phyloP scores from a whole-genome alignment of 2,888 invertebrate genomes.

The Apantesis nais region DNA sequence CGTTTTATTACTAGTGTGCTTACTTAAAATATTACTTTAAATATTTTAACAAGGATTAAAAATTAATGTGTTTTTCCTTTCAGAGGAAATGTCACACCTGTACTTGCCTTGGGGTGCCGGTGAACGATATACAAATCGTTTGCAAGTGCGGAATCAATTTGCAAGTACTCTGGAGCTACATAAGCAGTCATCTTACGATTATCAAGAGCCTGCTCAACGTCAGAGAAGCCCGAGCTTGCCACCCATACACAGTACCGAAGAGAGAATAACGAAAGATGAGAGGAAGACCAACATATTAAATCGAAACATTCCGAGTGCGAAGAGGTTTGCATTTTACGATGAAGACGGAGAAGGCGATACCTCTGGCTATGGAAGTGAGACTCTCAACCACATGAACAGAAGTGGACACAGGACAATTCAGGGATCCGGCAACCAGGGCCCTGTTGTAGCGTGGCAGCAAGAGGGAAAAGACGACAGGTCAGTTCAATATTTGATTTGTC shows the following conservation, averaged over 20 bases:
- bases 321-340: slow-evolving; percentile 80
- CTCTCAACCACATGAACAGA: slow-evolving; percentile 83
- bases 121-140: slow-evolving; percentile 74
- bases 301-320: slow-evolving; percentile 75
- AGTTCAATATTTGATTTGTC: slow-evolving; percentile 1
- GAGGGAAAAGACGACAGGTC: slow-evolving; percentile 73
- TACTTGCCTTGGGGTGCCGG: slow-evolving; percentile 91
- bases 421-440: slow-evolving; percentile 56
- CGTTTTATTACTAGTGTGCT: slow-evolving; percentile 11
- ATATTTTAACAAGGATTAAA: slow-evolving; percentile 19
- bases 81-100: slow-evolving; percentile 93
- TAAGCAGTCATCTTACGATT: slow-evolving; percentile 76
- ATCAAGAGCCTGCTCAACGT: slow-evolving; percentile 75
- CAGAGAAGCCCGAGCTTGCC: slow-evolving; percentile 89
- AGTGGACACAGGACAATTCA: slow-evolving; percentile 59
- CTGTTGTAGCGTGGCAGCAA: slow-evolving; percentile 80
- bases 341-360: slow-evolving; percentile 90
- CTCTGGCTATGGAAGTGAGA: slow-evolving; percentile 94
- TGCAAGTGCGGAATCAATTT: slow-evolving; percentile 79
- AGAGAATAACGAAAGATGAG: slow-evolving; percentile 67
- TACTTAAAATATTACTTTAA: slow-evolving; percentile 17
- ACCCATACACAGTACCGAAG: slow-evolving; percentile 84
- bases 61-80: slow-evolving; percentile 55
- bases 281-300: slow-evolving; percentile 65
- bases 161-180: slow-evolving; percentile 79